Percentiles rank a stretch among this genome's conserved stretches.
Evolutionary conservation across 2,888 invertebrate genomes (phyloP).

Genomic region (Listrodromus nycthemerus): DNA sequence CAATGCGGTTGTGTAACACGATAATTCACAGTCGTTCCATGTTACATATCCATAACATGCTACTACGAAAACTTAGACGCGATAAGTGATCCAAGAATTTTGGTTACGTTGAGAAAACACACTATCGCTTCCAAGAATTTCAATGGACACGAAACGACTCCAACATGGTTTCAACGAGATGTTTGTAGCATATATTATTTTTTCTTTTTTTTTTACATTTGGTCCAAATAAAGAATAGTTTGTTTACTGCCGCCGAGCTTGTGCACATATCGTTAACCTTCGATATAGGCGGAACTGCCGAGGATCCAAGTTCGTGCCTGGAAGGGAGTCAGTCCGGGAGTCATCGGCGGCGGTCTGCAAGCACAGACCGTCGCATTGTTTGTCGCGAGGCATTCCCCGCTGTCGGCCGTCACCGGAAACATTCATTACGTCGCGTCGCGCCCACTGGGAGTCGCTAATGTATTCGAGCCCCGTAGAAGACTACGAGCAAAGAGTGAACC

Average conservation of each 20-base stretch:
- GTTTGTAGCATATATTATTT: background rate
- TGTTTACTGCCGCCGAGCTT: background rate
- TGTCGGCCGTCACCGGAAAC: constrained; percentile 82
- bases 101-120: background rate
- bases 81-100: background rate
- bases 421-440: constrained; percentile 80
- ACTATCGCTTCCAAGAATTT: background rate
- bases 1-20: constrained; percentile 40
- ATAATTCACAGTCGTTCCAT: constrained; percentile 30
- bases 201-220: background rate
- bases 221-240: background rate
- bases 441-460: constrained; percentile 80
- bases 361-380: constrained; percentile 79
- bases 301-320: background rate
- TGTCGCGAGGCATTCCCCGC: constrained; percentile 80
- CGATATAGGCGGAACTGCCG: background rate
- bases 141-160: background rate
- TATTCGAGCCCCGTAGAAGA: constrained; percentile 69
- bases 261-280: background rate
- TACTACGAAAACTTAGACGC: background rate
- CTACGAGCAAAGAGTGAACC: constrained; percentile 26
- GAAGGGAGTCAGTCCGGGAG: constrained; percentile 16
- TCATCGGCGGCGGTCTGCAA: constrained; percentile 9
- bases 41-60: background rate
- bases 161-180: background rate